These are phyloP conservation scores for Myxocyprinus asiaticus DNA, from an alignment of 2,113 vertebrate genomes.

Conservation along the genomic window DNA sequence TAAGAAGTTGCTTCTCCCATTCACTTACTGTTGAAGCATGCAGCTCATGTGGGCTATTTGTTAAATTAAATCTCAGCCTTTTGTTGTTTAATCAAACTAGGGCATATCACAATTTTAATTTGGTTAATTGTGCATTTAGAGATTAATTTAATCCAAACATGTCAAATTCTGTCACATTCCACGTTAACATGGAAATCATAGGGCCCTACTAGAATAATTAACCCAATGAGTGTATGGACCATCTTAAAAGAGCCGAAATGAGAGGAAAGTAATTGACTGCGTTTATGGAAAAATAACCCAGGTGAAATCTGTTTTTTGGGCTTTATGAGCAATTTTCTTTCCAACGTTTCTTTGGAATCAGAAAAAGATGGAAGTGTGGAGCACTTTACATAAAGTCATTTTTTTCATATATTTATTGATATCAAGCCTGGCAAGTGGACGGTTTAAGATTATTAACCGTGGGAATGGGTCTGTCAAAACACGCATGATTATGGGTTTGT, in stretches of 20 bases:
- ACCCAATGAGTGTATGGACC: conserved; percentile 2
- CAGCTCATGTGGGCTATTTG: too few relatives aligned
- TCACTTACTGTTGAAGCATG: too few relatives aligned
- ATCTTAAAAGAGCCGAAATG: conserved; percentile 5
- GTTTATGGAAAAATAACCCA: neutral
- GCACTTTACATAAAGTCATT: neutral
- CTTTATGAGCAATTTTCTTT: neutral
- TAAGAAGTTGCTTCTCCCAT: too few relatives aligned
- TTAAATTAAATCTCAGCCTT: too few relatives aligned
- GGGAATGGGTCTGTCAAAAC: conserved; percentile 34
- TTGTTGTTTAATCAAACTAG: too few relatives aligned
- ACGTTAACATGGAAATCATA: too few relatives aligned
- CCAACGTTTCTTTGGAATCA: neutral
- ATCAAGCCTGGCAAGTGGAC: conserved; percentile 7
- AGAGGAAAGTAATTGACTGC: neutral
- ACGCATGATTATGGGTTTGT: conserved; percentile 38
- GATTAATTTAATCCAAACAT: too few relatives aligned
- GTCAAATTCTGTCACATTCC: too few relatives aligned
- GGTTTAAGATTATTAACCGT: conserved; percentile 31
- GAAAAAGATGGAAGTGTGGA: neutral
- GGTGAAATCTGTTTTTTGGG: too few relatives aligned
- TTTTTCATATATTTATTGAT: conserved; percentile 31
- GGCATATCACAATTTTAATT: too few relatives aligned
- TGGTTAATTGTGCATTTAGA: too few relatives aligned
- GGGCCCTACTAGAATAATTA: conserved; percentile 24